Percentiles rank a stretch among this genome's conserved stretches.
Evolutionary conservation across 2,113 vertebrate genomes (phyloP).

Genomic region (Bos taurus): DNA sequence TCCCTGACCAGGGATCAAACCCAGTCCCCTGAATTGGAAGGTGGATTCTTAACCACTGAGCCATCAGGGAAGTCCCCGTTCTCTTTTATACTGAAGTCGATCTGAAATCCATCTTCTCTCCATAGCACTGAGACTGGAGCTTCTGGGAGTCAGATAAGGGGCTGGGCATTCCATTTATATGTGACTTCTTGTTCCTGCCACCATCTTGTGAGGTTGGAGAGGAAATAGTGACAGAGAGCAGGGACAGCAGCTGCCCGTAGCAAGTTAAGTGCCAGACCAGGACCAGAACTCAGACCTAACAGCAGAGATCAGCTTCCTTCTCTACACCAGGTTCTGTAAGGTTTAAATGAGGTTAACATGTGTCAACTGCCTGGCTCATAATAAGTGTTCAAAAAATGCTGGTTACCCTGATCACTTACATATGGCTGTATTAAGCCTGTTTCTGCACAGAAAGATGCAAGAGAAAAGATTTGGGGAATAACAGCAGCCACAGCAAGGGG

Average conservation of each 20-base stretch:
- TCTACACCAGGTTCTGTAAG: neutral
- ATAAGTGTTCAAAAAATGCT: neutral
- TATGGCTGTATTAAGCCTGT: neutral
- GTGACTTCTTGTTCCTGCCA: neutral
- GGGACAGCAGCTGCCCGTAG: neutral
- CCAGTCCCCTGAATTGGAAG: neutral
- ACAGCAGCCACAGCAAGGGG: neutral
- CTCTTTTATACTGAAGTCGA: neutral
- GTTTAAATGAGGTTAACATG: neutral
- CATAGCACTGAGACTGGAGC: neutral
- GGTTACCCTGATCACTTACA: neutral
- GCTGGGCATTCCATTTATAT: neutral
- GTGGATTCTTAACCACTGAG: neutral
- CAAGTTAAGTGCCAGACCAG: neutral
- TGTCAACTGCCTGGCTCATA: neutral
- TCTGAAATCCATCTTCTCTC: neutral
- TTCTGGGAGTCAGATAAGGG: neutral
- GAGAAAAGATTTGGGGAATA: neutral
- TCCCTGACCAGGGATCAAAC: neutral
- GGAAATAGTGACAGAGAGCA: neutral
- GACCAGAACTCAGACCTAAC: neutral
- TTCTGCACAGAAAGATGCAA: conserved; percentile 53
- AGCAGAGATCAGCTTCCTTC: neutral
- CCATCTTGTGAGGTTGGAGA: neutral
- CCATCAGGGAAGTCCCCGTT: neutral